Percentiles rank a stretch among this genome's conserved stretches.
These are phyloP conservation scores for Heterotilapia buettikoferi DNA, from an alignment of 2,113 vertebrate species.

Conservation along the genomic window DNA sequence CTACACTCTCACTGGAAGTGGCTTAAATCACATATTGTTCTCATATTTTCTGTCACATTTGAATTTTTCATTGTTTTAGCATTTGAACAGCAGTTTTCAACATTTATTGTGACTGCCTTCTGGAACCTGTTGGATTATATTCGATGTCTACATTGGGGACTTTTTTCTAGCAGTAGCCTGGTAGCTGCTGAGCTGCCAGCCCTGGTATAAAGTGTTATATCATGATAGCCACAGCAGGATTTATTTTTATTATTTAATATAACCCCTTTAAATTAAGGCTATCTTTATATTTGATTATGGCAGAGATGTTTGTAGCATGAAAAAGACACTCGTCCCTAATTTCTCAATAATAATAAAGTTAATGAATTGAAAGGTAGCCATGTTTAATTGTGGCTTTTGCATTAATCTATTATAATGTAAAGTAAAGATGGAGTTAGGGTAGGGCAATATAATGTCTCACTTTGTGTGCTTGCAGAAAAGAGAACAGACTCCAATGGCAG, in stretches of 20 bases:
- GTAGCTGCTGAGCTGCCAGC: background rate
- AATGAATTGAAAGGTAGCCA: background rate
- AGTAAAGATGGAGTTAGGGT: background rate
- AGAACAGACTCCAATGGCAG: slow-evolving; percentile 91
- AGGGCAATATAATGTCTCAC: background rate
- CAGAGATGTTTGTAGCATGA: background rate
- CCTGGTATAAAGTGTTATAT: background rate
- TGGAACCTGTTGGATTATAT: background rate
- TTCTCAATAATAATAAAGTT: background rate
- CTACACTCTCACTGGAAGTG: background rate
- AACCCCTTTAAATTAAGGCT: background rate
- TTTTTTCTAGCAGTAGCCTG: background rate
- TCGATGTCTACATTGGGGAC: background rate
- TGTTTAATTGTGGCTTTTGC: background rate
- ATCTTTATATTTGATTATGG: background rate
- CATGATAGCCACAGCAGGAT: background rate
- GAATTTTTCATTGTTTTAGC: background rate
- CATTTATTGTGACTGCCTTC: background rate
- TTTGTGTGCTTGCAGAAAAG: slow-evolving; percentile 76
- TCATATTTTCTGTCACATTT: background rate
- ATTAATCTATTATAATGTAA: background rate
- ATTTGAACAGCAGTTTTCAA: background rate
- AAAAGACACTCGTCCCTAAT: background rate
- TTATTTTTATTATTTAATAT: background rate
- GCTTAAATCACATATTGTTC: background rate